Percentiles rank a stretch among this genome's conserved stretches.
Evolutionary conservation across 2,113 vertebrate species (phyloP).

Genomic region (Psilopogon haemacephalus): DNA sequence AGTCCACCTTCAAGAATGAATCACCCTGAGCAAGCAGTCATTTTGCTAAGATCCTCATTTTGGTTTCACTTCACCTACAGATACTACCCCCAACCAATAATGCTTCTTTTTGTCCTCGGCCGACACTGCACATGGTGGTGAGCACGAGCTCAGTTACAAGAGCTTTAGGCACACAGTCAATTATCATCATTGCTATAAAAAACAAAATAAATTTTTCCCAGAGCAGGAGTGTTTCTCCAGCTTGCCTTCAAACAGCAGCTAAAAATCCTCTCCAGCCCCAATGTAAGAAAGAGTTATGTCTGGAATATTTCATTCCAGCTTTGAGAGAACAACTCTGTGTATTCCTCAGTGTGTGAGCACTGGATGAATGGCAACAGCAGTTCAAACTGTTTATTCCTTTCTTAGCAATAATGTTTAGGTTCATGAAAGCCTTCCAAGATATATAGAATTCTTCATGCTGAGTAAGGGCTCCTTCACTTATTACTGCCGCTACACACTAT

Average conservation of each 20-base stretch:
- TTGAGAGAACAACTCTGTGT: conserved; percentile 60
- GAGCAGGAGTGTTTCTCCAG: conserved; percentile 3
- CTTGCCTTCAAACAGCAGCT: conserved; percentile 31
- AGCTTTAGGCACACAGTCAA: background rate
- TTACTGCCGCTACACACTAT: conserved; percentile 69
- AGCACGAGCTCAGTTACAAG: background rate
- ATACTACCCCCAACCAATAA: background rate
- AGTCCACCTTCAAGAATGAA: background rate
- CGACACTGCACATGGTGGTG: fast-evolving
- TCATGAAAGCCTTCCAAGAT: conserved; percentile 79
- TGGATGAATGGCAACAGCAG: conserved; percentile 62
- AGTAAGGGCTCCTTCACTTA: conserved; percentile 75
- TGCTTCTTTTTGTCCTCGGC: background rate
- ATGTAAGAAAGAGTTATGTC: conserved; percentile 54
- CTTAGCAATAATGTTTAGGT: conserved; percentile 82
- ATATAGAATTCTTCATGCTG: conserved; percentile 80
- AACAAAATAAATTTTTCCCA: background rate
- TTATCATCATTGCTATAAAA: background rate
- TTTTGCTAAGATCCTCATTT: background rate
- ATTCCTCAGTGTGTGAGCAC: conserved; percentile 25
- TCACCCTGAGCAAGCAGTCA: background rate
- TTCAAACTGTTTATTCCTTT: conserved; percentile 76
- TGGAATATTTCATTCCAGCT: conserved; percentile 57
- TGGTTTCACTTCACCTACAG: background rate
- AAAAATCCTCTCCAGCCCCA: background rate